Base-by-base conservation (phyloP, 2,797 vertebrate species). In the Coregonus ussuriensis region DNA sequence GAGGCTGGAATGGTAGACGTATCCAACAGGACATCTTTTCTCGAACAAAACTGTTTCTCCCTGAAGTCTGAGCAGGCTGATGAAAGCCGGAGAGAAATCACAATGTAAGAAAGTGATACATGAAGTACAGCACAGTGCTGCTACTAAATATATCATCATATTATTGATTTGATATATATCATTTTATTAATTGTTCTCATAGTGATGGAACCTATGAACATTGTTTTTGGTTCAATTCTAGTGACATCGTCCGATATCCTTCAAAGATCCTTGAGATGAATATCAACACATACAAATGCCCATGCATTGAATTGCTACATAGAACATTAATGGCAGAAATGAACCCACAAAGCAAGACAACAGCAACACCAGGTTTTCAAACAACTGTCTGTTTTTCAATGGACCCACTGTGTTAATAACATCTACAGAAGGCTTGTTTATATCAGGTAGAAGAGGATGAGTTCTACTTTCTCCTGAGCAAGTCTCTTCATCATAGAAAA, bases 1-100 rank as follows among this genome's bases (percentile, higher is more conserved):
- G 84, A 79, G 79, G 72, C 75, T 81, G 74, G 82, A 88, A 87
- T 88, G 82, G 82, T 84, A 63, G 85, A 83, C 83, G 59, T 37
- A 74, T 59, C 53, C 56, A 21, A 16, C 54, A 56, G 5, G 16
- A 41, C 14, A 31, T 82, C 18, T 7, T 6, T 6, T 63, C 85
- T 83, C 80, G 75, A 78, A 84, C 82, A 74, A 84, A 83, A 85
- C 72, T 0, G 71, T 77, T 86, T 86, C 77, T 83, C 71, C 81
- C 72, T 72, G 73, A 33, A 75, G 77, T 75, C 29, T 47, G 67
- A 79, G n/a, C 29, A 62, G 29, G 25, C 53, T 9, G 41, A 74
- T 78, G 7, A 77, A 82, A 56, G 78, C 18, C n/a, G 41, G n/a
- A 53, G 56, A 67, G 56, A 79, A 83, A 78, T 66, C 21, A 53